These are phyloP conservation scores for Homarus gammarus DNA, from an alignment of 2,888 invertebrate genomes.

Conservation along the genomic window DNA sequence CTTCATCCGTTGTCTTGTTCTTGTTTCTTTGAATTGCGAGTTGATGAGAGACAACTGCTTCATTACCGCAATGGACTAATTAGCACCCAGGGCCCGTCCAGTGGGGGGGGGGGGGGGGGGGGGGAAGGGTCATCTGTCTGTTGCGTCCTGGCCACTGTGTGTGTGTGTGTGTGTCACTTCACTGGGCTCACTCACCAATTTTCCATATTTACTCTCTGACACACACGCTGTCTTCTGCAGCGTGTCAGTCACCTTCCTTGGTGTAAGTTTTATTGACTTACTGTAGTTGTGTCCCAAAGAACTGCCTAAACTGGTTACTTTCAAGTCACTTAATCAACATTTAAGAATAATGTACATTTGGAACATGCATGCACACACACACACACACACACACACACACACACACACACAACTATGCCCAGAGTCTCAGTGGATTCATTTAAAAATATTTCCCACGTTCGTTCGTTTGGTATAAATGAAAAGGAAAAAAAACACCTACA, in stretches of 20 bases:
- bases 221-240: too few relatives aligned
- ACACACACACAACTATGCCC: not conserved
- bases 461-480: not conserved
- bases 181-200: too few relatives aligned
- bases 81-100: not conserved
- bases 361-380: not conserved
- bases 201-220: not conserved
- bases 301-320: too few relatives aligned
- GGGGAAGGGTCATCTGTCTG: too few relatives aligned
- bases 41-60: not conserved
- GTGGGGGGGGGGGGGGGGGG: too few relatives aligned
- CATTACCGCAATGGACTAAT: not conserved
- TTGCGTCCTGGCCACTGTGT: too few relatives aligned
- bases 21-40: not conserved
- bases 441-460: not conserved
- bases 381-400: conserved; percentile 13
- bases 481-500: not conserved
- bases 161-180: too few relatives aligned
- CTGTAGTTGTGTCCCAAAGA: too few relatives aligned
- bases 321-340: too few relatives aligned
- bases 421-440: not conserved
- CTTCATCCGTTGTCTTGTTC: not conserved
- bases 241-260: too few relatives aligned
- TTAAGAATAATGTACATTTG: not conserved
- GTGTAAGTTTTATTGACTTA: too few relatives aligned